Conservation (phyloP, 2,888 invertebrate genomes). For the Drosophila robusta region DNA sequence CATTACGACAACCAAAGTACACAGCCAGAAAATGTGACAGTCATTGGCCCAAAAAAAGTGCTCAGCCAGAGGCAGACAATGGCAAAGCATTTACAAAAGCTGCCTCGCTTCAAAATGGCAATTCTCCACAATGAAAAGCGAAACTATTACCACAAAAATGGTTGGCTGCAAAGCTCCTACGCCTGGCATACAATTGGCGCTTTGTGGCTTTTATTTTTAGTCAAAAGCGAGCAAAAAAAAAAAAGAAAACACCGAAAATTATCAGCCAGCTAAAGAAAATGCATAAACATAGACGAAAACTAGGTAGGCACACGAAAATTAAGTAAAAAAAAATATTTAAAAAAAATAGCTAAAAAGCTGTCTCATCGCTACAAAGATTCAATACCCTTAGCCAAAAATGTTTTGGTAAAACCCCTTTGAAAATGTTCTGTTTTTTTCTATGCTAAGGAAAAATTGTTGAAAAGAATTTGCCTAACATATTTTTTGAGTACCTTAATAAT, state of each 20-base stretch:
- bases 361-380: background rate
- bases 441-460: too few species aligned
- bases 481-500: too few species aligned
- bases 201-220: constrained; percentile 66
- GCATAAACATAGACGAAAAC: constrained; percentile 44
- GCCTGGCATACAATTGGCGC: constrained; percentile 23
- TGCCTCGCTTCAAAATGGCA: constrained; percentile 23
- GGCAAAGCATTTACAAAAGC: constrained; percentile 32
- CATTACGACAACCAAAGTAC: constrained; percentile 25
- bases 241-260: constrained; percentile 45
- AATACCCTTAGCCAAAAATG: constrained; percentile 3
- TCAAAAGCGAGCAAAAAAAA: constrained; percentile 28
- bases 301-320: constrained; percentile 37
- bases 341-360: background rate
- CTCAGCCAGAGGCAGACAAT: constrained; percentile 43
- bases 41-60: constrained; percentile 52
- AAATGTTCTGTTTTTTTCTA: too few species aligned
- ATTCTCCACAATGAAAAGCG: constrained; percentile 65
- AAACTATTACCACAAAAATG: constrained; percentile 61
- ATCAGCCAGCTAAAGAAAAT: constrained; percentile 49
- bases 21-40: constrained; percentile 49
- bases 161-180: constrained; percentile 13
- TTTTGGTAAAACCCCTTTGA: too few species aligned
- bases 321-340: constrained; percentile 13
- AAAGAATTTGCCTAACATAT: too few species aligned